These are phyloP conservation scores for Xanthorhoe spadicearia DNA, from an alignment of 2,888 invertebrate species.

Conservation along the genomic window DNA sequence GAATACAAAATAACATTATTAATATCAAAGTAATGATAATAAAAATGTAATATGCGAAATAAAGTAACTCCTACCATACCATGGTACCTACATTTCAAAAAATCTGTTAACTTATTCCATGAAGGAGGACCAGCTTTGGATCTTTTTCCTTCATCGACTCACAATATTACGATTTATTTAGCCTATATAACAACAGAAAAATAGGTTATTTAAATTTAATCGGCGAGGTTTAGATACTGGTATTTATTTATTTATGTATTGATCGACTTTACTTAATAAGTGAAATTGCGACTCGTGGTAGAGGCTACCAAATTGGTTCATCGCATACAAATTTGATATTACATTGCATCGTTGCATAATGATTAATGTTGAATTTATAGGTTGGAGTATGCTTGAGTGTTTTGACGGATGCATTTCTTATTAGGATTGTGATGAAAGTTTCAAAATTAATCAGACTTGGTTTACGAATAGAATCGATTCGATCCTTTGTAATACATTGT, in stretches of 20 bases:
- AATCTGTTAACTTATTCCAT: too few species aligned
- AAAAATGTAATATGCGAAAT: too few species aligned
- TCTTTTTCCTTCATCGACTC: too few species aligned
- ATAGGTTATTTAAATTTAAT: too few species aligned
- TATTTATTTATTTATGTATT: too few species aligned
- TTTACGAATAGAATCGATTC: not conserved
- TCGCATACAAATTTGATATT: slow-evolving; percentile 53
- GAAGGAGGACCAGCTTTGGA: too few species aligned
- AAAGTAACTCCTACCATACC: too few species aligned
- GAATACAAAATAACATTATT: not conserved
- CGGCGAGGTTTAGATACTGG: too few species aligned
- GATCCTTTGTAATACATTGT: not conserved
- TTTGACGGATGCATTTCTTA: slow-evolving; percentile 41
- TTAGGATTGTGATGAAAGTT: slow-evolving; percentile 15
- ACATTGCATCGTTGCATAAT: slow-evolving; percentile 64
- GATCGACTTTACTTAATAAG: not conserved
- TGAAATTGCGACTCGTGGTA: slow-evolving; percentile 12
- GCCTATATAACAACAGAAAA: too few species aligned
- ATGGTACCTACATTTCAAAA: too few species aligned
- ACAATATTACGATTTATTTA: too few species aligned
- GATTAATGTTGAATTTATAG: slow-evolving; percentile 55
- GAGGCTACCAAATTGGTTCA: slow-evolving; percentile 24
- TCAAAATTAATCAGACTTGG: not conserved
- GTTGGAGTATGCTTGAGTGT: slow-evolving; percentile 35
- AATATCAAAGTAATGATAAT: too few species aligned